phyloP scores from a whole-genome alignment of 2,797 vertebrate genomes.

The Dicrostonyx torquatus region DNA sequence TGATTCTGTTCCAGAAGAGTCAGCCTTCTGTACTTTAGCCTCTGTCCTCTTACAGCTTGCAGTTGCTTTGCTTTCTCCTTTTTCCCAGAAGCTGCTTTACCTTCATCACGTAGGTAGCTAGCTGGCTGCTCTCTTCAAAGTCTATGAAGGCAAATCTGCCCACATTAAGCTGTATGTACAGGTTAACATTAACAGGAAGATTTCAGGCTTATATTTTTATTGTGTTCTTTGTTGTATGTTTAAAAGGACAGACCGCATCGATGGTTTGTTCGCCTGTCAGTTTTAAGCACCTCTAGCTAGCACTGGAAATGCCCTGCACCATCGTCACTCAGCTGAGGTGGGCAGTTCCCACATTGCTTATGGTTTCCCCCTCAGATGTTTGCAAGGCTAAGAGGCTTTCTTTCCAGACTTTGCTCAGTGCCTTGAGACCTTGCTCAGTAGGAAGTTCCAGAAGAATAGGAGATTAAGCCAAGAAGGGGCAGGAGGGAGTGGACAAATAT shows the following conservation, averaged over 20 bases:
- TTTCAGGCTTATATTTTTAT: conserved; percentile 16
- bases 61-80: background rate
- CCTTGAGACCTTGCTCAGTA: background rate
- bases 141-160: background rate
- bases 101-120: background rate
- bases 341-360: background rate
- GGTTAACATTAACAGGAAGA: conserved; percentile 5
- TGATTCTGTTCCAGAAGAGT: background rate
- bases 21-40: background rate
- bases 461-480: background rate
- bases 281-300: background rate
- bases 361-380: background rate
- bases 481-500: background rate
- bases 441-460: background rate
- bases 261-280: background rate
- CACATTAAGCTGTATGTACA: background rate
- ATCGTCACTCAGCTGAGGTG: background rate
- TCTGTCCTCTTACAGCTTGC: conserved; percentile 17
- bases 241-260: background rate
- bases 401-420: background rate
- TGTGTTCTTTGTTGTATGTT: background rate
- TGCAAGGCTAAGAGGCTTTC: background rate
- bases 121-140: background rate
- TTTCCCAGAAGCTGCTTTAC: background rate
- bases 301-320: background rate